phyloP scores from a whole-genome alignment of 2,888 invertebrate genomes.

The Mimachlamys varia region DNA sequence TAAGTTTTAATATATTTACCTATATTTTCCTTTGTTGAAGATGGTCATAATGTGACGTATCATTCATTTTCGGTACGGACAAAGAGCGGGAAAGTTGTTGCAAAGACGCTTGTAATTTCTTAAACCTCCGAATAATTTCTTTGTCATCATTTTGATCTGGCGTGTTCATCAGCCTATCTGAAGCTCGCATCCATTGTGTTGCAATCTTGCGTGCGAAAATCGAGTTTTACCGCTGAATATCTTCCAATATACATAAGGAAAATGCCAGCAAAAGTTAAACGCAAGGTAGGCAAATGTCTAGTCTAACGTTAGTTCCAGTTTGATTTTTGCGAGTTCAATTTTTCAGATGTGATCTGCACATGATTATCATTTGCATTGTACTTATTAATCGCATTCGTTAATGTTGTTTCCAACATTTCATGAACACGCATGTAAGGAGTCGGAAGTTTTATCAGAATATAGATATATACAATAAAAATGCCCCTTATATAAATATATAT shows the following conservation, averaged over 20 bases:
- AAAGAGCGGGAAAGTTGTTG: constrained; percentile 12
- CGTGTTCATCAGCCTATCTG: not conserved
- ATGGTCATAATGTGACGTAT: not conserved
- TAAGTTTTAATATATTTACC: not conserved
- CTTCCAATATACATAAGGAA: not conserved
- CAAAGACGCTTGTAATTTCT: not conserved
- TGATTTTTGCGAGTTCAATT: no score
- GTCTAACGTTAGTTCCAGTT: no score
- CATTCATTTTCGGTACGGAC: not conserved
- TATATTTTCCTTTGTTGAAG: not conserved
- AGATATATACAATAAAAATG: no score
- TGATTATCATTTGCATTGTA: no score
- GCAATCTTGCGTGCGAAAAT: not conserved
- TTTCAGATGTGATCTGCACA: no score
- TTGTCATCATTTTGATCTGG: constrained; percentile 7
- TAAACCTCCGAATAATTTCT: not conserved
- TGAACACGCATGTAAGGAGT: no score
- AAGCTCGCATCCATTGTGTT: not conserved
- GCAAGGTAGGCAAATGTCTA: not conserved
- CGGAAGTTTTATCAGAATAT: no score
- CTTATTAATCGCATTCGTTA: no score
- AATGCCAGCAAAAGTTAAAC: not conserved
- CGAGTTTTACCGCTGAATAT: not conserved
- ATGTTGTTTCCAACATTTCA: no score
- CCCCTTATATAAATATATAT: no score